Evolutionary conservation across 1,140 invertebrate species (phyloP).

Genomic region (Steinernema feltiae): DNA sequence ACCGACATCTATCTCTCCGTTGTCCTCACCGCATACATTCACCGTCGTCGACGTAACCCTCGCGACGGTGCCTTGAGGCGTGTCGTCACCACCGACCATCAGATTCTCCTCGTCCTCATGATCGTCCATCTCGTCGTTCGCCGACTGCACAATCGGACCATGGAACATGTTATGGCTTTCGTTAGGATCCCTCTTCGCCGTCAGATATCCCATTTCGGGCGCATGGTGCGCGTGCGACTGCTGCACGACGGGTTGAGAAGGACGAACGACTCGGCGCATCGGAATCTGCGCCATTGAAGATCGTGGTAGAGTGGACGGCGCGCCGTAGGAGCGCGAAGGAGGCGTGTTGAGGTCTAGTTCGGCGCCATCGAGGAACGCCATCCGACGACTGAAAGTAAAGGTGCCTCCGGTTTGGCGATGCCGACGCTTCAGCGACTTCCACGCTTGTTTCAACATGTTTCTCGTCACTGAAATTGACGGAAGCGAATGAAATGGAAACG

Average conservation of each 20-base stretch:
- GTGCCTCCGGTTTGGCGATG: constrained; percentile 1
- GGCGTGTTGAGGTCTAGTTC: not conserved
- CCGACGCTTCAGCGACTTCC: constrained; percentile 2
- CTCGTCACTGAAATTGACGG: not conserved
- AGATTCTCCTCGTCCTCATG: not conserved
- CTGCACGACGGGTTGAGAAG: not conserved
- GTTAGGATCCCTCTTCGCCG: not conserved
- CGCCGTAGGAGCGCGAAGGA: not conserved
- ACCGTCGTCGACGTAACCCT: not conserved
- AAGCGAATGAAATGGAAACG: not conserved
- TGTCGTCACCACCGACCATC: constrained; percentile 4
- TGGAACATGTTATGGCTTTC: not conserved
- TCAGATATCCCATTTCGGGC: not conserved
- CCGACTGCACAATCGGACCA: not conserved
- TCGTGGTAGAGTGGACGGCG: not conserved
- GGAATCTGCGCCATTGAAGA: not conserved
- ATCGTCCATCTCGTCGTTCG: not conserved
- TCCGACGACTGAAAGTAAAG: not conserved
- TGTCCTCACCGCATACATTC: not conserved
- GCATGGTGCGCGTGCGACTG: not conserved
- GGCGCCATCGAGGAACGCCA: not conserved
- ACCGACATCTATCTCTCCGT: not conserved
- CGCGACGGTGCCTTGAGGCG: not conserved
- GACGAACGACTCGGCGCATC: not conserved
- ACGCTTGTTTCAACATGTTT: constrained; percentile 6